Percentiles rank a stretch among this genome's conserved stretches.
phyloP scores from a whole-genome alignment of 2,797 vertebrate genomes.

The Orestias chungarensis region DNA sequence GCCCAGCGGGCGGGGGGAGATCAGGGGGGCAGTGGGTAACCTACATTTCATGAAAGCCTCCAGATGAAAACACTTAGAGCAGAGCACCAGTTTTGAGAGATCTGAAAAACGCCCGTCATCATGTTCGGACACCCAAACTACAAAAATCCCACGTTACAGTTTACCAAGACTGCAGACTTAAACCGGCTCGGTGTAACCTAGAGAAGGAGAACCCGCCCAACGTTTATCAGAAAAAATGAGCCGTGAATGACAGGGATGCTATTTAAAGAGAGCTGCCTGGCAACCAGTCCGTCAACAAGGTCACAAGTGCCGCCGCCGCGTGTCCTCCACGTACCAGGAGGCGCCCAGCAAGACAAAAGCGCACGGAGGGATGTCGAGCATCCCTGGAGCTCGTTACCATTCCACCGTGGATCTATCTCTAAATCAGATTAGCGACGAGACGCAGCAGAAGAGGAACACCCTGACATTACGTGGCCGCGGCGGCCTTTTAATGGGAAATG shows the following conservation, averaged over 20 bases:
- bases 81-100: background rate
- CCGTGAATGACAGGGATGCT: conserved; percentile 42
- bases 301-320: conserved; percentile 41
- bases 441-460: background rate
- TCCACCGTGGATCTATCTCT: background rate
- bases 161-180: background rate
- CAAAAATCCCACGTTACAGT: background rate
- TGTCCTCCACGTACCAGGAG: conserved; percentile 21
- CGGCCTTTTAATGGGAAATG: conserved; percentile 3
- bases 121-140: background rate
- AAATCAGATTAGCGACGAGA: background rate
- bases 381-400: conserved; percentile 6
- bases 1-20: conserved; percentile 3
- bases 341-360: conserved; percentile 9
- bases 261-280: conserved; percentile 69
- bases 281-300: conserved; percentile 65
- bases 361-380: background rate
- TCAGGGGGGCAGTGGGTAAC: conserved; percentile 48
- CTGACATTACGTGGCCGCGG: background rate
- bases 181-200: too few species aligned
- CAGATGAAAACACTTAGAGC: too few species aligned
- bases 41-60: conserved; percentile 72
- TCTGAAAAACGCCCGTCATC: background rate
- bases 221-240: conserved; percentile 35
- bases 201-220: conserved; percentile 36